These are phyloP conservation scores for Spilogale gracilis DNA, from an alignment of 2,113 vertebrate species.

Conservation along the genomic window DNA sequence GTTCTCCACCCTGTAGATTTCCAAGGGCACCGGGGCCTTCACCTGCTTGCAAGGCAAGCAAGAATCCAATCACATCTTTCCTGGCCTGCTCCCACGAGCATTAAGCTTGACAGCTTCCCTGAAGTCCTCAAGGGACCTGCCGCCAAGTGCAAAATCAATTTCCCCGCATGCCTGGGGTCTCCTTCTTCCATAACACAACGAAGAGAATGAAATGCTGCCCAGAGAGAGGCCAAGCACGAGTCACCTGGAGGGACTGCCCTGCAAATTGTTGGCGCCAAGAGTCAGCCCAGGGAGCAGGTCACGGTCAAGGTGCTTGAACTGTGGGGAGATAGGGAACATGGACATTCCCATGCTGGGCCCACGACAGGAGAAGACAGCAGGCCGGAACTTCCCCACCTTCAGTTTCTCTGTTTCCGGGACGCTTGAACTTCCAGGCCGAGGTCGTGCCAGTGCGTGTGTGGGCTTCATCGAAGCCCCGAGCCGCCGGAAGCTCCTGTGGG, in stretches of 20 bases:
- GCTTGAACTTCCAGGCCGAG: constrained; percentile 93
- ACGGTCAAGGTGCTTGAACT: constrained; percentile 90
- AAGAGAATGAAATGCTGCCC: constrained; percentile 93
- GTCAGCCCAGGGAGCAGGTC: constrained; percentile 89
- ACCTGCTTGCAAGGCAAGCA: constrained; percentile 94
- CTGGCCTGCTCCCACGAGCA: constrained; percentile 91
- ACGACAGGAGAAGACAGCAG: constrained; percentile 94
- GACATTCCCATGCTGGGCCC: constrained; percentile 96
- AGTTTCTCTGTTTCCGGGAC: constrained; percentile 94
- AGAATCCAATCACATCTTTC: constrained; percentile 37
- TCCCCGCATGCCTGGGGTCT: constrained; percentile 94
- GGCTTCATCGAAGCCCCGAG: constrained; percentile 93
- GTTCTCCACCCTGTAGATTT: constrained; percentile 93
- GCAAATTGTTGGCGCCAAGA: constrained; percentile 93
- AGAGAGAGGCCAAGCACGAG: constrained; percentile 94
- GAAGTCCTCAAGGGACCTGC: constrained; percentile 94
- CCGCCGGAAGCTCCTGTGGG: constrained; percentile 93
- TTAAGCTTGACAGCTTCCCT: constrained; percentile 95
- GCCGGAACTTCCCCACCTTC: constrained; percentile 94
- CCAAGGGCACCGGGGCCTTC: constrained; percentile 95
- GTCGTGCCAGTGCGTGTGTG: constrained; percentile 88
- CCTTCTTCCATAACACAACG: constrained; percentile 93
- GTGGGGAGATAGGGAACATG: constrained; percentile 92
- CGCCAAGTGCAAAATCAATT: constrained; percentile 93
- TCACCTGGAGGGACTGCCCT: constrained; percentile 93